Percentiles rank a stretch among this genome's conserved stretches.
These are phyloP conservation scores for Onychorhynchus coronatus DNA, from an alignment of 2,113 vertebrate genomes.

Conservation along the genomic window DNA sequence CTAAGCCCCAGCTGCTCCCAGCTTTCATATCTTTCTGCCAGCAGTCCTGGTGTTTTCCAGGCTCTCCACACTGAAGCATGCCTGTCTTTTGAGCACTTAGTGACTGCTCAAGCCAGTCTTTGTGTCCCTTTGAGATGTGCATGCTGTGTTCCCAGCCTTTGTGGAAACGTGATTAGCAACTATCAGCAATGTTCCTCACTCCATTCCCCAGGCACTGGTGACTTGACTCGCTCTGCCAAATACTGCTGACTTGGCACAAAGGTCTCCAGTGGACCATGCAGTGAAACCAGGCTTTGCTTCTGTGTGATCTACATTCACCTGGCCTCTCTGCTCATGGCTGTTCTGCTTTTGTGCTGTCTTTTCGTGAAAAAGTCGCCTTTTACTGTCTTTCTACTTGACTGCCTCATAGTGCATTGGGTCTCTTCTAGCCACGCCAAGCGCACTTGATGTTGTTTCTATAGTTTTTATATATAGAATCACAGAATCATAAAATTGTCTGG, in stretches of 20 bases:
- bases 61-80: background rate
- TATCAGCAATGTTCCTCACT: background rate
- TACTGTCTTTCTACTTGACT: background rate
- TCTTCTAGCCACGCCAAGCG: background rate
- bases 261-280: background rate
- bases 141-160: background rate
- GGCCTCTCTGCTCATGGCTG: constrained; percentile 6
- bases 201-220: background rate
- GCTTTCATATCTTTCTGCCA: background rate
- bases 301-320: background rate
- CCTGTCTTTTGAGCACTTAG: background rate
- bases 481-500: background rate
- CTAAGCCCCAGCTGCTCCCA: background rate
- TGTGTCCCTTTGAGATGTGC: background rate
- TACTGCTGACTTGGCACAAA: background rate
- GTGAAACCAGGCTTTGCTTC: background rate
- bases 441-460: background rate
- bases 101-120: background rate
- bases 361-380: background rate
- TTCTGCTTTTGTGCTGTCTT: background rate
- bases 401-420: background rate
- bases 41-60: background rate
- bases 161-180: background rate
- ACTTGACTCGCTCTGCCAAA: background rate
- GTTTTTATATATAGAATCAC: background rate